Percentiles rank a stretch among this genome's conserved stretches.
phyloP scores from a whole-genome alignment of 2,888 invertebrate species.

The Drosophila macrothrix region DNA sequence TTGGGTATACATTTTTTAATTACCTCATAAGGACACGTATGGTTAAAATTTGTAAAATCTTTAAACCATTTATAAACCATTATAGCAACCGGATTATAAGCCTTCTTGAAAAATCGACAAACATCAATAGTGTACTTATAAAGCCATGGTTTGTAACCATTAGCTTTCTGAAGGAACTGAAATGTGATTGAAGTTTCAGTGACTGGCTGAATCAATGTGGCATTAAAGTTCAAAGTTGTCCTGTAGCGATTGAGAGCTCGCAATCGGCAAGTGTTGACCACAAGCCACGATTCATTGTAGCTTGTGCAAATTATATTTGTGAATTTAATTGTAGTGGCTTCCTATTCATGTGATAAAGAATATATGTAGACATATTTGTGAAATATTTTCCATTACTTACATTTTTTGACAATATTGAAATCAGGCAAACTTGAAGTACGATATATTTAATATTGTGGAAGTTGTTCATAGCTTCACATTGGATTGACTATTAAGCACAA shows the following conservation, averaged over 20 bases:
- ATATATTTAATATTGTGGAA: background rate
- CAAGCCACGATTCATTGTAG: background rate
- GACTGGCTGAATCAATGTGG: background rate
- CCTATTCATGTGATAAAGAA: background rate
- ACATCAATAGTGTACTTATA: background rate
- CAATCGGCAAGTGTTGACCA: background rate
- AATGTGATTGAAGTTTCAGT: no score
- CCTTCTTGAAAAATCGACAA: background rate
- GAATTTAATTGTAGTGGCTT: background rate
- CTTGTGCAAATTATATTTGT: background rate
- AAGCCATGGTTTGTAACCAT: constrained; percentile 3
- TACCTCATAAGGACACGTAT: background rate
- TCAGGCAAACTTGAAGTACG: background rate
- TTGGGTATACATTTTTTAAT: background rate
- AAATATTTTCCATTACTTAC: background rate
- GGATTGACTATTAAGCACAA: background rate
- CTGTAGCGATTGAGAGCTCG: background rate
- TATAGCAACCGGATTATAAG: background rate
- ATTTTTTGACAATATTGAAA: background rate
- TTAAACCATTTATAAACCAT: background rate
- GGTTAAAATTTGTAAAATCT: background rate
- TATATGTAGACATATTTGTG: no score
- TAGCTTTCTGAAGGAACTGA: background rate
- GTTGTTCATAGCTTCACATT: background rate
- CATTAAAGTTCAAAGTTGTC: constrained; percentile 1